Evolutionary conservation across 1,140 invertebrate species (phyloP).

Genomic region (Ruditapes philippinarum): DNA sequence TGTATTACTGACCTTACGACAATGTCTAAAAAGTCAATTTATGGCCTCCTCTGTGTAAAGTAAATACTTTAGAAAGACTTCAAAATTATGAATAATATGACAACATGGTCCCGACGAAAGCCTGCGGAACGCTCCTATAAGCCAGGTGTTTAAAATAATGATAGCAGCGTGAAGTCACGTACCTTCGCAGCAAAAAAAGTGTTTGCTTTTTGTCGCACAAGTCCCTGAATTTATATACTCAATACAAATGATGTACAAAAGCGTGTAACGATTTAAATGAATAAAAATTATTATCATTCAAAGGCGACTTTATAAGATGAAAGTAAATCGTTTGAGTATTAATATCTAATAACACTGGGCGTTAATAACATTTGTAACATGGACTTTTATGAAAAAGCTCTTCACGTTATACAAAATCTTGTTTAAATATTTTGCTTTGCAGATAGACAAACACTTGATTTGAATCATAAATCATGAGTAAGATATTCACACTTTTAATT

Average conservation of each 20-base stretch:
- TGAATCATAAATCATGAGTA: background rate
- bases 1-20: too few species aligned
- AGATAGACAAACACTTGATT: slow-evolving; percentile 11
- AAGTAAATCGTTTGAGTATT: background rate
- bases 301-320: background rate
- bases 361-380: slow-evolving; percentile 14
- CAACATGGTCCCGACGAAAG: too few species aligned
- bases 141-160: too few species aligned
- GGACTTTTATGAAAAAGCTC: background rate
- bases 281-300: slow-evolving; percentile 5
- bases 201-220: too few species aligned
- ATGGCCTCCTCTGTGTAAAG: too few species aligned
- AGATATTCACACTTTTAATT: slow-evolving; percentile 26
- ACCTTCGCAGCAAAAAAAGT: too few species aligned
- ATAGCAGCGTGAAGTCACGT: too few species aligned
- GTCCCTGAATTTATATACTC: background rate
- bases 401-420: background rate
- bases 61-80: too few species aligned
- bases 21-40: too few species aligned
- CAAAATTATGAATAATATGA: too few species aligned
- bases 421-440: slow-evolving; percentile 33
- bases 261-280: slow-evolving; percentile 15
- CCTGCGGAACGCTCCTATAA: too few species aligned
- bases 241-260: background rate
- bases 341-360: background rate